phyloP scores from a whole-genome alignment of 2,888 invertebrate species.

The Amphimallon solstitiale region DNA sequence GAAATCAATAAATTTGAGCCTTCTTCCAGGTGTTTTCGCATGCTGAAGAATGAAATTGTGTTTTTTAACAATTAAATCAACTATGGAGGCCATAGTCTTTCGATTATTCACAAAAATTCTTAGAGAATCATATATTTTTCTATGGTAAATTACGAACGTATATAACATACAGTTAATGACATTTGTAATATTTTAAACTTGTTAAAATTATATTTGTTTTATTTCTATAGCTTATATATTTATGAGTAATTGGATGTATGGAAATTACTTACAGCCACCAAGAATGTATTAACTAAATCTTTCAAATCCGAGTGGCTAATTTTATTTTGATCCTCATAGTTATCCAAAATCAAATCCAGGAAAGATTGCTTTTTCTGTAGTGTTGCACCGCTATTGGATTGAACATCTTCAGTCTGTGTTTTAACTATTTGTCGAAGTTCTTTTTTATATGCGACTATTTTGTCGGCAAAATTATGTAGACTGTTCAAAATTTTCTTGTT shows the following conservation, averaged over 20 bases:
- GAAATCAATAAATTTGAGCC: too few relatives aligned
- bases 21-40: too few relatives aligned
- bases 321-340: neutral
- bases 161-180: too few relatives aligned
- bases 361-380: conserved; percentile 25
- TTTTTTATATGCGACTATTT: conserved; percentile 6
- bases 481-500: conserved; percentile 5
- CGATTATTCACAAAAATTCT: too few relatives aligned
- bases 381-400: conserved; percentile 27
- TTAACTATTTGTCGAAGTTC: neutral
- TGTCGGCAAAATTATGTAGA: conserved; percentile 29
- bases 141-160: too few relatives aligned
- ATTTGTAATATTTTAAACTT: too few relatives aligned
- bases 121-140: too few relatives aligned
- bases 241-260: too few relatives aligned
- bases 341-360: conserved; percentile 25
- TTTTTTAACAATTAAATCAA: too few relatives aligned
- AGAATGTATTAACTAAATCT: conserved; percentile 12
- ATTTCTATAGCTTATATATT: neutral
- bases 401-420: neutral
- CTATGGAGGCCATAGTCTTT: too few relatives aligned
- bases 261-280: conserved; percentile 8
- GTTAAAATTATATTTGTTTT: too few relatives aligned
- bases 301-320: conserved; percentile 21
- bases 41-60: too few relatives aligned